Percentiles rank a stretch among this genome's conserved stretches.
Evolutionary conservation across 2,888 invertebrate species (phyloP).

Genomic region (Amaurobius ferox): DNA sequence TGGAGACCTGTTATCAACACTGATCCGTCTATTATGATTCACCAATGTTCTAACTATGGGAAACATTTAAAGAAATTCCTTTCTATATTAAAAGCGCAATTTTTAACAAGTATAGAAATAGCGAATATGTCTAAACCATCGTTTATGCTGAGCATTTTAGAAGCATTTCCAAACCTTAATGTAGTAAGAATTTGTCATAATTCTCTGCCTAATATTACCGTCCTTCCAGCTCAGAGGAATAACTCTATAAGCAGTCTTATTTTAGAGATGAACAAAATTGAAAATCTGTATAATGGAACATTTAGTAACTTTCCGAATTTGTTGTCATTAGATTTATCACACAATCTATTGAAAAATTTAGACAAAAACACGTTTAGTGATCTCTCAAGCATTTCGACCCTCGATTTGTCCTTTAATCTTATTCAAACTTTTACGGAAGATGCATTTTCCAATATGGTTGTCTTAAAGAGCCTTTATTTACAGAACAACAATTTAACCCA

Average conservation of each 20-base stretch:
- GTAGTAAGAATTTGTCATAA: neutral
- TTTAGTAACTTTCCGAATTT: conserved; percentile 7
- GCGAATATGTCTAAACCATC: neutral
- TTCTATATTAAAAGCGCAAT: neutral
- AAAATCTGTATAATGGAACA: neutral
- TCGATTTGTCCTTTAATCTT: conserved; percentile 33
- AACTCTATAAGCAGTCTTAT: neutral
- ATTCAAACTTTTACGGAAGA: conserved; percentile 20
- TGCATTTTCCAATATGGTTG: neutral
- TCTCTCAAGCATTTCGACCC: neutral
- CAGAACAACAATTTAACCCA: conserved; percentile 26
- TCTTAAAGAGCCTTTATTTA: conserved; percentile 19
- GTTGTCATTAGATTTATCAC: conserved; percentile 30
- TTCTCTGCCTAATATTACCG: neutral
- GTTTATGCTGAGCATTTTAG: neutral
- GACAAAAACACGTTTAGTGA: neutral
- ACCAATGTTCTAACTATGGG: conserved; percentile 2
- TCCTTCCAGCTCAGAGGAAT: neutral
- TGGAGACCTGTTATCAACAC: neutral
- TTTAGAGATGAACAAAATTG: conserved; percentile 6
- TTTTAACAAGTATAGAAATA: neutral
- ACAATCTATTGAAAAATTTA: conserved; percentile 19
- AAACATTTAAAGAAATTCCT: neutral
- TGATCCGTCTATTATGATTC: neutral
- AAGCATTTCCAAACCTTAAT: no score